A percentile compares a stretch with the other conserved stretches of the same genome.
Conservation (phyloP, 2,797 vertebrate species). For the Oreochromis grahami region DNA sequence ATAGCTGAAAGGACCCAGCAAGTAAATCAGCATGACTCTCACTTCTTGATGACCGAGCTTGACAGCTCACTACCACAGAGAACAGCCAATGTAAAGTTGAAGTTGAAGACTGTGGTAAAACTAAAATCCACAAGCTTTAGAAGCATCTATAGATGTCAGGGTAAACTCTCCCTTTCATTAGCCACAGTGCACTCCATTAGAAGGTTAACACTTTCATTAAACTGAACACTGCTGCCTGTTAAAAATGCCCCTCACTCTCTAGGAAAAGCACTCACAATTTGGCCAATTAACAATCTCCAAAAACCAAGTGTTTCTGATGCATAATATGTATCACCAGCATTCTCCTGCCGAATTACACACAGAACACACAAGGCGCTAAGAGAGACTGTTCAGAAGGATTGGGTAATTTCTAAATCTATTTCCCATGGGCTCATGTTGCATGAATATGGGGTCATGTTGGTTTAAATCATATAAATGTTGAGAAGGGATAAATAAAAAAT, state of each 20-base stretch:
- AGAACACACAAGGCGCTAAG: slow-evolving; percentile 33
- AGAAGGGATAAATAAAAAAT: slow-evolving; percentile 5
- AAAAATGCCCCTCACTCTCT: slow-evolving; percentile 27
- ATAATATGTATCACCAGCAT: slow-evolving; percentile 10
- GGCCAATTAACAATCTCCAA: slow-evolving; percentile 59
- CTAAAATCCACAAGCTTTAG: slow-evolving; percentile 2
- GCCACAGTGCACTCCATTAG: slow-evolving; percentile 42
- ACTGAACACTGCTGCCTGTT: slow-evolving; percentile 38
- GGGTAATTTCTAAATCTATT: slow-evolving; percentile 45
- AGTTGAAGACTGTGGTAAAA: not conserved
- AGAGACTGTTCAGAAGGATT: slow-evolving; percentile 31
- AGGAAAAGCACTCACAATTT: slow-evolving; percentile 53
- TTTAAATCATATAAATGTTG: slow-evolving; percentile 24
- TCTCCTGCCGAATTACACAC: slow-evolving; percentile 14
- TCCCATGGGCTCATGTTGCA: slow-evolving; percentile 23
- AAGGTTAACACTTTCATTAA: slow-evolving; percentile 65
- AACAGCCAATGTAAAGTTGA: not conserved
- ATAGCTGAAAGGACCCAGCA: slow-evolving; percentile 14
- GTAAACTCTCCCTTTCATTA: slow-evolving; percentile 38
- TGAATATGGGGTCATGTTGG: slow-evolving; percentile 9
- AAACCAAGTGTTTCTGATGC: slow-evolving; percentile 41
- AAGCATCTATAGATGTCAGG: slow-evolving; percentile 18
- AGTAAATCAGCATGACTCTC: slow-evolving; percentile 30
- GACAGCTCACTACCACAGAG: slow-evolving; percentile 16
- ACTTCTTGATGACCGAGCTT: slow-evolving; percentile 28